Evolutionary conservation across 2,888 invertebrate genomes (phyloP), one percentile per base, ranked within the genome.

Genomic region (Megalurothrips usitatus): DNA sequence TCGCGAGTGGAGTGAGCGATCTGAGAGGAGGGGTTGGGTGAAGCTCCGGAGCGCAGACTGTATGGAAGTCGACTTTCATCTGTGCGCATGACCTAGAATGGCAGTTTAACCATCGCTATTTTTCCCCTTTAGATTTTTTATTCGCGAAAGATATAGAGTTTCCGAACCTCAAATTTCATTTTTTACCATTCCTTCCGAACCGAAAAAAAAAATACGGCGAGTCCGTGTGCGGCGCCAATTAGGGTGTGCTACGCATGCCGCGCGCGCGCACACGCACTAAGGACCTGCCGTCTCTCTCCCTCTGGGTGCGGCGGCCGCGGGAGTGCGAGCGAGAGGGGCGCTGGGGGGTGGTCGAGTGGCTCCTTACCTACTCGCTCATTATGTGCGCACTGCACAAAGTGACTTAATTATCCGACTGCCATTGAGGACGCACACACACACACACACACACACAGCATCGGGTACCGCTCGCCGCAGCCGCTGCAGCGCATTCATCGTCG

Each of bases 381-480:
- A 75, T 75, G 68, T 75, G 68, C 23, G 68, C 68, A 23, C 68
- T 11, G 26, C 26, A 75, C 68, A 75, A 75, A 75, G 68, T 75
- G 68, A 75, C 68, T 75, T 75, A 75, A 75, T 75, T 75, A 75
- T 75, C 68, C 19, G 58, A 6, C 26, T 26, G 68, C 68, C 68
- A 58, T 58, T 58, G 68, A 75, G 68, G 68, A 75, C 26, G 68
- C 68, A 75, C 1, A 26, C 68, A 26, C 26, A 26, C 68, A 26
- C 26, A 8, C 68, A 75, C 68, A 75, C 68, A 75, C 68, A 75
- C 26, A 75, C 68, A 68, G 34, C 34, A 43, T 43, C 34, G 34
- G 6, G 34, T 43, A 43, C 34, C 34, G 34, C 34, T 8, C 12
- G 68, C 68, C 26, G 26, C 26, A 23, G 2, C 68, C 26, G 68